Evolutionary conservation across 1,140 invertebrate genomes (phyloP).

Genomic region (Aphis craccivora): DNA sequence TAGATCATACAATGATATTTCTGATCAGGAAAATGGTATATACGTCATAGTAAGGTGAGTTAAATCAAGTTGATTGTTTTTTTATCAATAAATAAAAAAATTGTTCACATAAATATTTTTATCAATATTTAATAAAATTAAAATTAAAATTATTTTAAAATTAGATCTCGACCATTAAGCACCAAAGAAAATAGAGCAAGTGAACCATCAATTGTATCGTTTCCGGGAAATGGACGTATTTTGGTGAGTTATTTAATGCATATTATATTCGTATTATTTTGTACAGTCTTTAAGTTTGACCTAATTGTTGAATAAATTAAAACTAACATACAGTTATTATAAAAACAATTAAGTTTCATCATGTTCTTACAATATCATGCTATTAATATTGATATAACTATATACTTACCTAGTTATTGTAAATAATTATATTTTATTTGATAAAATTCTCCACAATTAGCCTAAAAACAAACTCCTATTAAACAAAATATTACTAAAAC

Average conservation of each 20-base stretch:
- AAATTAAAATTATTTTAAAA: conserved; percentile 59
- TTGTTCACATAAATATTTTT: neutral
- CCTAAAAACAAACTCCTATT: too few species aligned
- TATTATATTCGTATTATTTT: neutral
- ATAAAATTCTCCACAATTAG: too few species aligned
- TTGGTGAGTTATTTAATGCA: conserved; percentile 67
- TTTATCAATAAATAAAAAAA: neutral
- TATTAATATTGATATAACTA: neutral
- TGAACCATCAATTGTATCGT: conserved; percentile 73
- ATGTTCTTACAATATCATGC: neutral
- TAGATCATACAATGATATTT: conserved; percentile 44
- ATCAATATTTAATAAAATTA: neutral
- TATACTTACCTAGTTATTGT: neutral
- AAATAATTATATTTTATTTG: neutral
- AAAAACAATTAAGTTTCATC: neutral
- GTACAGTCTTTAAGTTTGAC: too few species aligned
- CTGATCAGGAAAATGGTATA: conserved; percentile 42
- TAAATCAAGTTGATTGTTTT: neutral
- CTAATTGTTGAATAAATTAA: neutral
- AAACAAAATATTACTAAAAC: too few species aligned
- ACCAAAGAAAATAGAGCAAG: conserved; percentile 72
- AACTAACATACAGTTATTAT: neutral
- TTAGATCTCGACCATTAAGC: conserved; percentile 76
- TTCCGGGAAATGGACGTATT: conserved; percentile 81
- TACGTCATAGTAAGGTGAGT: conserved; percentile 44